A percentile compares a stretch with the other conserved stretches of the same genome.
These are phyloP conservation scores for Pycnonotus jocosus DNA, from an alignment of 2,113 vertebrate species.

Conservation along the genomic window DNA sequence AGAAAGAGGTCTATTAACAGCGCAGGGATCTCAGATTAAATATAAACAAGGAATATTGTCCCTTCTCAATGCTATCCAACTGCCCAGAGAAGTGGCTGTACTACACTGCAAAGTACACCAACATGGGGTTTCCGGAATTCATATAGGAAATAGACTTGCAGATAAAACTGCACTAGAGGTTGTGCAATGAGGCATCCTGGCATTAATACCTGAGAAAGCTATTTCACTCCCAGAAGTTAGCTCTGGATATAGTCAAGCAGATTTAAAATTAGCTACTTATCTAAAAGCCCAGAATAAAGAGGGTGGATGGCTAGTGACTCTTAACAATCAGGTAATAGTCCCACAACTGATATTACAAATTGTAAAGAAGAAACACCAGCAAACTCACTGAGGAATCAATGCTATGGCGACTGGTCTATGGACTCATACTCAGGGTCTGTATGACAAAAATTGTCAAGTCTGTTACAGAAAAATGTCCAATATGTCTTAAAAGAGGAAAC, in stretches of 20 bases:
- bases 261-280: neutral
- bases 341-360: neutral
- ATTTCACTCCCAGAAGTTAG: neutral
- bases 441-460: too few species aligned
- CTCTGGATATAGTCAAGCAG: neutral
- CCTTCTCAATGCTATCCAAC: neutral
- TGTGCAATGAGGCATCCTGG: neutral
- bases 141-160: neutral
- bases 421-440: too few species aligned
- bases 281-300: neutral
- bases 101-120: neutral
- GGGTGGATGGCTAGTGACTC: neutral
- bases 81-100: neutral
- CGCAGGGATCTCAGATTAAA: neutral
- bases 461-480: too few species aligned
- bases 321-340: neutral
- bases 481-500: too few species aligned
- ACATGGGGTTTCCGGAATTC: neutral
- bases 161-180: neutral
- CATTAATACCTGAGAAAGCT: neutral
- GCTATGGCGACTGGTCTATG: too few species aligned
- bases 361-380: neutral
- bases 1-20: neutral
- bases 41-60: neutral
- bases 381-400: neutral